These are phyloP conservation scores for Hydrolagus colliei DNA, from an alignment of 2,797 vertebrate genomes.

Conservation along the genomic window DNA sequence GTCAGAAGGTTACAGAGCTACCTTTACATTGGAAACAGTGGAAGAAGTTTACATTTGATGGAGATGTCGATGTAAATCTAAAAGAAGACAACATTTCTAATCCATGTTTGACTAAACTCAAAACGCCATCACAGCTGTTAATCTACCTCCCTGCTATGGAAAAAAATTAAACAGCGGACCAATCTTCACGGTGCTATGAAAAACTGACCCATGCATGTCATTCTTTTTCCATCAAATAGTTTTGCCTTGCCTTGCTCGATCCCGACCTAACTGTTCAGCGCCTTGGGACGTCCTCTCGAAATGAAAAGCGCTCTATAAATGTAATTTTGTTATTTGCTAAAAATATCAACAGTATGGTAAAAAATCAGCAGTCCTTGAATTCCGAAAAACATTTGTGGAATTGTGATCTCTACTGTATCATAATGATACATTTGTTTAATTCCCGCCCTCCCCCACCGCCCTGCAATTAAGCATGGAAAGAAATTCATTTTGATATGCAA, in stretches of 20 bases:
- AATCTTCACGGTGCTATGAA: not conserved
- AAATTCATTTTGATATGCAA: not conserved
- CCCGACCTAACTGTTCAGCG: too few relatives aligned
- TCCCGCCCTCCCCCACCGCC: too few relatives aligned
- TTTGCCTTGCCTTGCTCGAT: not conserved
- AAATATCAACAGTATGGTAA: not conserved
- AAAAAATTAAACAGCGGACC: not conserved
- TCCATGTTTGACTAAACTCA: not conserved
- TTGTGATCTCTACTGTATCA: not conserved
- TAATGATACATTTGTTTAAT: not conserved
- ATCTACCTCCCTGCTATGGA: not conserved
- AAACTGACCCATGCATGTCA: not conserved
- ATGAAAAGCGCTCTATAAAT: too few relatives aligned
- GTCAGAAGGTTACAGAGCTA: slow-evolving; percentile 42
- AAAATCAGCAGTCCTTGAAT: not conserved
- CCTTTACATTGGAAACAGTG: slow-evolving; percentile 37
- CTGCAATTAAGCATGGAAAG: not conserved
- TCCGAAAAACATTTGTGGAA: not conserved
- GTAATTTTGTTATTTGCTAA: too few relatives aligned
- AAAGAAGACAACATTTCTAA: slow-evolving; percentile 4
- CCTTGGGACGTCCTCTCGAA: too few relatives aligned
- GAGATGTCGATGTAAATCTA: slow-evolving; percentile 18
- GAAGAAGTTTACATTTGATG: slow-evolving; percentile 29
- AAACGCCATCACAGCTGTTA: not conserved
- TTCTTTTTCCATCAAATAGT: not conserved